Conservation (phyloP, 1,140 invertebrate genomes). For the Pseudomyrmex cubaensis region DNA sequence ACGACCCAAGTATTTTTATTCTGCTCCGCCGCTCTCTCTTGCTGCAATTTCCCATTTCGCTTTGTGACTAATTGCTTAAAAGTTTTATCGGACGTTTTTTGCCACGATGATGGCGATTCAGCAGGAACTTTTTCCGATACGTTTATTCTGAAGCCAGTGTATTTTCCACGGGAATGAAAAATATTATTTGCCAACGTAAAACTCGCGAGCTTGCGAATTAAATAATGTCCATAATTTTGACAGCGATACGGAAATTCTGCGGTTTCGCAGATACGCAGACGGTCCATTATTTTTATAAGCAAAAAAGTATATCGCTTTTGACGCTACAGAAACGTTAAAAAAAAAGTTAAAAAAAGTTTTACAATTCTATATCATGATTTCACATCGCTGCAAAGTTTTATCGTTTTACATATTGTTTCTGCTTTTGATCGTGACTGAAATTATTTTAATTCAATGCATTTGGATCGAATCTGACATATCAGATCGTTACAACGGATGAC, state of each 20-base stretch:
- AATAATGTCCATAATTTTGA: constrained; percentile 4
- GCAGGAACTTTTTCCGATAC: constrained; percentile 51
- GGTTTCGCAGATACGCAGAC: not conserved
- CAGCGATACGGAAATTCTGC: not conserved
- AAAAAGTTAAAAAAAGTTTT: not conserved
- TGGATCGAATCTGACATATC: not conserved
- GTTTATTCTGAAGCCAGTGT: constrained; percentile 14
- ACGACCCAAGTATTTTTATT: constrained; percentile 51
- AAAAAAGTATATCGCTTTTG: too few relatives aligned
- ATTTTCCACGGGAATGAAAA: not conserved
- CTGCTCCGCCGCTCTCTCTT: constrained; percentile 2
- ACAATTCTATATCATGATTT: not conserved
- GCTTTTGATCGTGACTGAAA: constrained; percentile 12
- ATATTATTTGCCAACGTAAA: constrained; percentile 16
- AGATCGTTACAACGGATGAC: not conserved
- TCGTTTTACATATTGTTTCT: not conserved
- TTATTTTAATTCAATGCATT: constrained; percentile 22
- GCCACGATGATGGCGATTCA: constrained; percentile 26
- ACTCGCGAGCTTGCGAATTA: not conserved
- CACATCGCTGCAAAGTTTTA: too few relatives aligned
- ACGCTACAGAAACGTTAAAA: too few relatives aligned
- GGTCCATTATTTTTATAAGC: not conserved
- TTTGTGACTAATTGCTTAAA: constrained; percentile 57
- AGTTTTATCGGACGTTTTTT: constrained; percentile 52
- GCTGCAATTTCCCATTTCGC: constrained; percentile 30